A percentile compares a stretch with the other conserved stretches of the same genome.
Conservation (phyloP, 2,888 invertebrate species). For the Gibbula magus region DNA sequence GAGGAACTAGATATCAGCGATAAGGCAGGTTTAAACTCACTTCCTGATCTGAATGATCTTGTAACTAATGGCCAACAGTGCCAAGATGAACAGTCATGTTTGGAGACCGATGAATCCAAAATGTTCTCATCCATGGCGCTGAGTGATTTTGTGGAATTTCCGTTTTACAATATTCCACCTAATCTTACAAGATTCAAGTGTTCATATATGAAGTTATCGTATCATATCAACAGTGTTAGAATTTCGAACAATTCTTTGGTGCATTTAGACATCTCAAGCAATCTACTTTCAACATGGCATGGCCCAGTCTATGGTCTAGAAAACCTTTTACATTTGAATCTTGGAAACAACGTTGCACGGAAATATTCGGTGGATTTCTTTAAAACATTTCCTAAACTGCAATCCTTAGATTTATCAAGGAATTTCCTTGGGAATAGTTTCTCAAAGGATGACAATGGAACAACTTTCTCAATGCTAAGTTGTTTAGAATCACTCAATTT, state of each 20-base stretch:
- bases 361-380: neutral
- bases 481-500: too few relatives aligned
- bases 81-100: too few relatives aligned
- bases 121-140: too few relatives aligned
- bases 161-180: neutral
- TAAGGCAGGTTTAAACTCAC: too few relatives aligned
- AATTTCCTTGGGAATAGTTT: neutral
- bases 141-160: too few relatives aligned
- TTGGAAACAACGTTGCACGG: neutral
- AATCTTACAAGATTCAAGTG: neutral
- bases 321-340: neutral
- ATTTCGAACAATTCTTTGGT: neutral
- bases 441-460: too few relatives aligned
- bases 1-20: too few relatives aligned
- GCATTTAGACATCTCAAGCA: neutral
- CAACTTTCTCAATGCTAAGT: too few relatives aligned
- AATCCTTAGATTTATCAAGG: neutral
- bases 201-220: neutral
- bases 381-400: neutral
- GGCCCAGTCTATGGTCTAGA: neutral
- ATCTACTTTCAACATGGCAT: neutral
- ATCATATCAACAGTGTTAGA: neutral
- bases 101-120: too few relatives aligned
- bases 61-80: too few relatives aligned
- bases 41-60: too few relatives aligned